phyloP scores from a whole-genome alignment of 2,113 vertebrate genomes.

The Nycticryphes semicollaris region DNA sequence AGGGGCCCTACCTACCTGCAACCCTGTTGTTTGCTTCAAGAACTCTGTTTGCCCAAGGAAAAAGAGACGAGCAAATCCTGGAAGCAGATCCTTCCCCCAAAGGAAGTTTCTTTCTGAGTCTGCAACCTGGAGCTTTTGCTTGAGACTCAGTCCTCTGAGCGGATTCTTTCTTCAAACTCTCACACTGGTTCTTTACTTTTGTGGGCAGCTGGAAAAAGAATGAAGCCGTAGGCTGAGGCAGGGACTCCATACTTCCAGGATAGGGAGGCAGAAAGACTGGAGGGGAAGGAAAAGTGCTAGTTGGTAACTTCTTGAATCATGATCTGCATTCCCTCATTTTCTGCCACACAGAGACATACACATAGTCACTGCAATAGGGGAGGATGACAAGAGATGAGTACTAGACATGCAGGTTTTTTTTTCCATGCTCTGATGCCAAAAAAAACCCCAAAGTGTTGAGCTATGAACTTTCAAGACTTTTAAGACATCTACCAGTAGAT shows the following conservation, averaged over 20 bases:
- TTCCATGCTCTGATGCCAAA: constrained; percentile 55
- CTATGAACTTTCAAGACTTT: constrained; percentile 58
- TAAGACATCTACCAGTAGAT: constrained; percentile 29
- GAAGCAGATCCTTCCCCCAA: constrained; percentile 71
- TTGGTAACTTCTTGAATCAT: constrained; percentile 60
- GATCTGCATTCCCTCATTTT: constrained; percentile 55
- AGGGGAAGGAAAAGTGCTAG: constrained; percentile 71
- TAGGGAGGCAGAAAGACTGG: constrained; percentile 69
- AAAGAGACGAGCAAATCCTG: constrained; percentile 66
- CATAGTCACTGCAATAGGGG: constrained; percentile 54
- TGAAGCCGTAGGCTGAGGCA: constrained; percentile 69
- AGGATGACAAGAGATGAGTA: constrained; percentile 60
- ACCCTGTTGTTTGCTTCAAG: constrained; percentile 66
- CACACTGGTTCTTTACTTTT: constrained; percentile 66
- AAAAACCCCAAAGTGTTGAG: neutral
- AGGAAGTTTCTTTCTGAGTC: constrained; percentile 70
- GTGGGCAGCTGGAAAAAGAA: constrained; percentile 72
- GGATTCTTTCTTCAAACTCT: constrained; percentile 65
- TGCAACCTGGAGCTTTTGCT: constrained; percentile 66
- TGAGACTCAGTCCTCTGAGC: constrained; percentile 67
- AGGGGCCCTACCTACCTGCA: constrained; percentile 70
- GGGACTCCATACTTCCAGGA: constrained; percentile 66
- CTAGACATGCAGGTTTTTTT: constrained; percentile 59
- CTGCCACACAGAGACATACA: constrained; percentile 64
- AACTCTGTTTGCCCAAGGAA: constrained; percentile 65